Percentiles rank a stretch among this genome's conserved stretches.
These are phyloP conservation scores for Choloepus didactylus DNA, from an alignment of 2,797 vertebrate genomes.

Conservation along the genomic window DNA sequence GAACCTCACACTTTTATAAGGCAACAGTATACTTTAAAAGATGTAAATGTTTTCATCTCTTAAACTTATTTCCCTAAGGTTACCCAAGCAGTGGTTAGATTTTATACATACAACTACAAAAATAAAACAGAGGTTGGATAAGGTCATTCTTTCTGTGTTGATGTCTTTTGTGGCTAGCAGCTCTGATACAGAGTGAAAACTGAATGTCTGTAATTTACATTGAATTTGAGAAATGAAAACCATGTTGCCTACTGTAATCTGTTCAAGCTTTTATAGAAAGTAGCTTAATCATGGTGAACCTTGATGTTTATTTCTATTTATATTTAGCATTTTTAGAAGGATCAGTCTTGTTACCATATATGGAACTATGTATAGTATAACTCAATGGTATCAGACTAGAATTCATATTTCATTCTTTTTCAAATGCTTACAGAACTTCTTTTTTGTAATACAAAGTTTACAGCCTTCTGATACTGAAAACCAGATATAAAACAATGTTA, in stretches of 20 bases:
- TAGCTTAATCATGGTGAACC: background rate
- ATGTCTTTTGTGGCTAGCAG: background rate
- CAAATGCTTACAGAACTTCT: background rate
- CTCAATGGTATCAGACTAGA: background rate
- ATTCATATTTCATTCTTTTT: constrained; percentile 50
- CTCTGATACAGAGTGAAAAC: background rate
- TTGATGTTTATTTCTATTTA: constrained; percentile 38
- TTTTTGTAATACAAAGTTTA: background rate
- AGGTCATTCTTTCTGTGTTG: background rate
- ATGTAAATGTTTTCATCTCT: constrained; percentile 46
- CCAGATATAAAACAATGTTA: background rate
- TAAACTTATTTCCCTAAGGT: constrained; percentile 1
- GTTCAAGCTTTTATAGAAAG: background rate
- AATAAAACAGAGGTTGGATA: background rate
- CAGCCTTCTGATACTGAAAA: constrained; percentile 46
- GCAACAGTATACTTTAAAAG: constrained; percentile 40
- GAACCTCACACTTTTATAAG: constrained; percentile 44
- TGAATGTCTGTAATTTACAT: constrained; percentile 41
- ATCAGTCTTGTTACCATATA: background rate
- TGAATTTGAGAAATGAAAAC: constrained; percentile 50
- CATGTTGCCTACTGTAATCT: background rate
- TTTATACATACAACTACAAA: constrained; percentile 43
- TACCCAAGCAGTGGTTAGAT: background rate
- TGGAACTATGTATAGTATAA: constrained; percentile 15
- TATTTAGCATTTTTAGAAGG: constrained; percentile 18